Conservation (phyloP, 2,888 invertebrate species). For the Andrena trimmerana region DNA sequence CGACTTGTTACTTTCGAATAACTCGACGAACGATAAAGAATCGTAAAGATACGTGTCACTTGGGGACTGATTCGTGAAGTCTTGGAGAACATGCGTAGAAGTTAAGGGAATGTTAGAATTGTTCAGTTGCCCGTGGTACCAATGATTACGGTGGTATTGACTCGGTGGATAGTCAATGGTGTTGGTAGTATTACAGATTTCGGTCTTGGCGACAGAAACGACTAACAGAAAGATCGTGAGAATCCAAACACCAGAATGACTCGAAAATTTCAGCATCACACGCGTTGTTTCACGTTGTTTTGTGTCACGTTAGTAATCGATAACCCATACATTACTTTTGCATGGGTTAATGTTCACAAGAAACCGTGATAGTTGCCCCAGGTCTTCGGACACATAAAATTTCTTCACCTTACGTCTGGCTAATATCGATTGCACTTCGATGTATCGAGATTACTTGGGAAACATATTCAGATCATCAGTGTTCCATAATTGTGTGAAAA, state of each 20-base stretch:
- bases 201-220: constrained; percentile 38
- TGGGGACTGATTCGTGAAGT: background rate
- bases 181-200: constrained; percentile 40
- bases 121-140: background rate
- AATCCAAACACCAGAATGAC: constrained; percentile 54
- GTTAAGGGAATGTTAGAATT: background rate
- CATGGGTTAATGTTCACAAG: constrained; percentile 13
- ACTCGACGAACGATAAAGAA: background rate
- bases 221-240: constrained; percentile 53
- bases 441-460: background rate
- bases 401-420: background rate
- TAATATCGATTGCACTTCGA: constrained; percentile 12
- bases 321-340: constrained; percentile 15
- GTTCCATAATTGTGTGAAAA: background rate
- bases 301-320: constrained; percentile 2
- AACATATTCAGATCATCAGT: background rate
- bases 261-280: constrained; percentile 72
- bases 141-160: background rate
- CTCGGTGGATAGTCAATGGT: background rate
- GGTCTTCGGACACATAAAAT: constrained; percentile 26
- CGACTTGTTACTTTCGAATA: constrained; percentile 6
- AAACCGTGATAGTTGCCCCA: constrained; percentile 14
- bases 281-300: constrained; percentile 39
- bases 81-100: constrained; percentile 2
- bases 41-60: background rate